These are phyloP conservation scores for Probosciger aterrimus DNA, from an alignment of 2,113 vertebrate species.

Conservation along the genomic window DNA sequence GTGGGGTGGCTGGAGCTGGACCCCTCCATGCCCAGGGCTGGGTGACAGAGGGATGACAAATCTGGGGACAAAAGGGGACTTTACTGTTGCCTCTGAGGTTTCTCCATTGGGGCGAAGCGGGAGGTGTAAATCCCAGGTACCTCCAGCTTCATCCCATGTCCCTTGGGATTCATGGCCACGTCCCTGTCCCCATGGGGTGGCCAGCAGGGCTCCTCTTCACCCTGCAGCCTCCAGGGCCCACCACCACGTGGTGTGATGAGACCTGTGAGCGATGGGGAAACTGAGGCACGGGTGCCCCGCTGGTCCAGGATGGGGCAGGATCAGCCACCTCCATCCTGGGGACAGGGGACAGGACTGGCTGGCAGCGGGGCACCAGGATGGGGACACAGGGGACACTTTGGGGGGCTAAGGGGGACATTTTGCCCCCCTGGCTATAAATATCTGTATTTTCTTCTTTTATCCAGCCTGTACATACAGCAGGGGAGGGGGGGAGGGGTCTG, in stretches of 20 bases:
- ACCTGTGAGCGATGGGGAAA: neutral
- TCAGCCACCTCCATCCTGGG: neutral
- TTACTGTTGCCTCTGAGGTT: neutral
- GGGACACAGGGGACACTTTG: neutral
- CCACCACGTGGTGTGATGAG: neutral
- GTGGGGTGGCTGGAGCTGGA: neutral
- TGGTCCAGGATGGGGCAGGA: neutral
- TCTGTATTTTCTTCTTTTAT: conserved; percentile 60
- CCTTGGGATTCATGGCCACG: neutral
- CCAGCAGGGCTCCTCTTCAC: neutral
- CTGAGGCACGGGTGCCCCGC: neutral
- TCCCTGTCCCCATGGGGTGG: neutral
- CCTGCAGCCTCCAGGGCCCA: rapidly evolving
- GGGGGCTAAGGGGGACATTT: neutral
- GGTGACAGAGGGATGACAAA: neutral
- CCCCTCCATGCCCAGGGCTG: neutral
- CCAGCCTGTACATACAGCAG: neutral
- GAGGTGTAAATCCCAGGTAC: neutral
- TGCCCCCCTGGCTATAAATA: neutral
- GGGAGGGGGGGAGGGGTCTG: neutral
- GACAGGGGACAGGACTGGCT: neutral
- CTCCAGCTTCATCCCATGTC: neutral
- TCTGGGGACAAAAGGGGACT: neutral
- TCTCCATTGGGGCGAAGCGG: neutral
- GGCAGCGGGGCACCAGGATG: neutral